Conservation (phyloP, 2,888 invertebrate species). For the Drosophila nr. perissopoda region DNA sequence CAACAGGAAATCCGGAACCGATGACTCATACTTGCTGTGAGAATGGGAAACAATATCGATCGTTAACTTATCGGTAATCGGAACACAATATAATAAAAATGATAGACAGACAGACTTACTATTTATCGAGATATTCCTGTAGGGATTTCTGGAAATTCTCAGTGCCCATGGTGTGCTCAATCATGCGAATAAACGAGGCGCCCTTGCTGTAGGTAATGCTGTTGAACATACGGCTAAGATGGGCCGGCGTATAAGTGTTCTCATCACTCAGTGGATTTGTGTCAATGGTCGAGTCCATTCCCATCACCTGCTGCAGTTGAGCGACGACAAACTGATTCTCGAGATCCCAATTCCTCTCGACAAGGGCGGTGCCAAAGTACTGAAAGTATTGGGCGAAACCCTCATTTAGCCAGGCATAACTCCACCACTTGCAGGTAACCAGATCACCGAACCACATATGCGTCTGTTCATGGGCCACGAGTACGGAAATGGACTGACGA, state of each 20-base stretch:
- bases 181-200: constrained; percentile 89
- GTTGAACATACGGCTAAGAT: constrained; percentile 88
- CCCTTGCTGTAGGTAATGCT: constrained; percentile 90
- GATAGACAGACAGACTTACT: constrained; percentile 70
- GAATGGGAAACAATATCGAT: background rate
- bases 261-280: constrained; percentile 87
- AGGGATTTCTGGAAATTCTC: constrained; percentile 86
- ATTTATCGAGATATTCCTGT: constrained; percentile 86
- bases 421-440: constrained; percentile 87
- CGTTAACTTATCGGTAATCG: background rate
- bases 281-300: constrained; percentile 86
- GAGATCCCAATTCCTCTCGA: constrained; percentile 88
- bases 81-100: background rate
- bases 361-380: constrained; percentile 87
- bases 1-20: constrained; percentile 86
- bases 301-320: constrained; percentile 88
- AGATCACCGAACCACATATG: constrained; percentile 90
- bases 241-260: constrained; percentile 86
- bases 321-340: constrained; percentile 89
- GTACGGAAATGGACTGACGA: constrained; percentile 88
- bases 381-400: constrained; percentile 90
- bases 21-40: constrained; percentile 75
- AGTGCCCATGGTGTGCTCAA: constrained; percentile 87
- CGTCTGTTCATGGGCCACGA: constrained; percentile 86
- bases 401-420: constrained; percentile 88